Conservation (phyloP, 2,888 invertebrate genomes). For the Drosophila planitibia region DNA sequence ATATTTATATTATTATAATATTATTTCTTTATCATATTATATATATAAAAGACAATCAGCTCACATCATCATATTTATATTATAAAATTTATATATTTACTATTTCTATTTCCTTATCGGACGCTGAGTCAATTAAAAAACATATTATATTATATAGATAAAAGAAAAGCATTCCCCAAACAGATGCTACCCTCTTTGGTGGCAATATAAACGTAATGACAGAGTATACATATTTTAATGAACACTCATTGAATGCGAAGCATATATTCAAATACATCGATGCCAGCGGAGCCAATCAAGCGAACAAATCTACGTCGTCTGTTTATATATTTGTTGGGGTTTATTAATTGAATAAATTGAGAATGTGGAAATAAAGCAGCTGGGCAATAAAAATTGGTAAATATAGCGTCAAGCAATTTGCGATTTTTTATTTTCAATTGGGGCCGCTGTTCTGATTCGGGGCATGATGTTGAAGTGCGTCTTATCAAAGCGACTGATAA, state of each 20-base stretch:
- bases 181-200: background rate
- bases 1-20: background rate
- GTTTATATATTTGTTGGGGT: conserved; percentile 25
- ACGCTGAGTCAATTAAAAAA: background rate
- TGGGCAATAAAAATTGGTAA: conserved; percentile 40
- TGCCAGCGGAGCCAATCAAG: conserved; percentile 34
- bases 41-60: background rate
- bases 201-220: background rate
- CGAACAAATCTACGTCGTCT: conserved; percentile 26
- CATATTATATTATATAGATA: background rate
- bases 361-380: conserved; percentile 22
- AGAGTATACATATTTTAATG: conserved; percentile 32
- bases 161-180: background rate
- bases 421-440: conserved; percentile 10
- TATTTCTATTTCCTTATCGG: background rate
- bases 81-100: background rate
- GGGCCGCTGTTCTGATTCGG: conserved; percentile 17
- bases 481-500: conserved; percentile 33
- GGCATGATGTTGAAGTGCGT: conserved; percentile 5
- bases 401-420: conserved; percentile 52
- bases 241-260: conserved; percentile 39
- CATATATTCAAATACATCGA: conserved; percentile 17
- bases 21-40: background rate
- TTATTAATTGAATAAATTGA: conserved; percentile 62
- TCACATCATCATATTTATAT: background rate